These are phyloP conservation scores for Dryobotodes eremita DNA, from an alignment of 2,888 invertebrate genomes.

Conservation along the genomic window DNA sequence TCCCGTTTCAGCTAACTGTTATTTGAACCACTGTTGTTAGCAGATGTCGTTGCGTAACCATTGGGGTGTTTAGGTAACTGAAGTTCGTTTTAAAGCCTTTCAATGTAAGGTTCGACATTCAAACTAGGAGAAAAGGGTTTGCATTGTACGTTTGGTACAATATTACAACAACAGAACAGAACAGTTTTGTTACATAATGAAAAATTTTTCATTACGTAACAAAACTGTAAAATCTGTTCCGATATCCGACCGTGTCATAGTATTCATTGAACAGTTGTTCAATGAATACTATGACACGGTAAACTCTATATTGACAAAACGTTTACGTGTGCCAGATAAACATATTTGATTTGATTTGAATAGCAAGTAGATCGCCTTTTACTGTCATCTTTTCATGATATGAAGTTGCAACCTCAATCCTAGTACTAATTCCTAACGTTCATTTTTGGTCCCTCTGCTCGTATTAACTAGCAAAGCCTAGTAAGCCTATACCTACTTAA, in stretches of 20 bases:
- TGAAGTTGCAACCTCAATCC: not conserved
- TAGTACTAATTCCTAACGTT: not conserved
- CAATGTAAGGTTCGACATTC: slow-evolving; percentile 5
- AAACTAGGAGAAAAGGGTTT: not conserved
- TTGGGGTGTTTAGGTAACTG: slow-evolving; percentile 10
- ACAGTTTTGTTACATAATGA: not conserved
- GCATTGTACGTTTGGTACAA: slow-evolving; percentile 16
- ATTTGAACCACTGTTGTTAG: slow-evolving; percentile 22
- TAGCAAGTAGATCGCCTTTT: not conserved
- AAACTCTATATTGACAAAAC: not conserved
- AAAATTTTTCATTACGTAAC: not conserved
- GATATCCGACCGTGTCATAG: no score
- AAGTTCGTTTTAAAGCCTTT: slow-evolving; percentile 16
- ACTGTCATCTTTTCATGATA: not conserved
- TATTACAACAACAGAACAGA: not conserved
- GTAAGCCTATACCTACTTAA: no score
- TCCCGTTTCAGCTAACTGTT: slow-evolving; percentile 35
- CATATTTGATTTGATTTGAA: not conserved
- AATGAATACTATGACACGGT: not conserved
- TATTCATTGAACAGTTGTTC: not conserved
- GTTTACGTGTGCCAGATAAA: not conserved
- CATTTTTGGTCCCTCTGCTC: no score
- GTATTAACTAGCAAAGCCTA: no score
- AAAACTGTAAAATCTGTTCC: no score
- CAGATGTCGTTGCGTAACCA: slow-evolving; percentile 14